Evolutionary conservation across 2,888 invertebrate species (phyloP).

Genomic region (Drosophila neonasuta): DNA sequence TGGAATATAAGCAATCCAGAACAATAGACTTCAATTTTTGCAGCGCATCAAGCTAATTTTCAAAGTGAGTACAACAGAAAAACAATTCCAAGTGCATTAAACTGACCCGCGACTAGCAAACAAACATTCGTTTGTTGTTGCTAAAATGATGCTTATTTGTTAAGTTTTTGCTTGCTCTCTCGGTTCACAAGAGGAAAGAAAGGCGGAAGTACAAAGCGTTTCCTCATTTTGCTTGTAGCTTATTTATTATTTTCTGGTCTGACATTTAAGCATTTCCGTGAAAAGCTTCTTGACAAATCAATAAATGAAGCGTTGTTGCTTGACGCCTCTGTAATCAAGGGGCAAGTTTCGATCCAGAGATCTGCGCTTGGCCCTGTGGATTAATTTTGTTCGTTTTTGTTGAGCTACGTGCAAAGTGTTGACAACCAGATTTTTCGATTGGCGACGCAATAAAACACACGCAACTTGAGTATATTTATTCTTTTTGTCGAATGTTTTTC

Average conservation of each 20-base stretch:
- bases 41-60: conserved; percentile 37
- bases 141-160: conserved; percentile 3
- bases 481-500: conserved; percentile 48
- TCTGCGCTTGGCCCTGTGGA: conserved; percentile 2
- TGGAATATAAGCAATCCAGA: conserved; percentile 46
- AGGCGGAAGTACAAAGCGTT: conserved; percentile 61
- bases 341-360: conserved; percentile 7
- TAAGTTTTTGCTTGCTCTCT: conserved; percentile 6
- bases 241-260: conserved; percentile 1
- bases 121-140: conserved; percentile 22
- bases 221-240: conserved; percentile 60
- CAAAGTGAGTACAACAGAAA: conserved; percentile 47
- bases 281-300: conserved; percentile 68
- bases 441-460: conserved; percentile 43
- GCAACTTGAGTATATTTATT: conserved; percentile 47
- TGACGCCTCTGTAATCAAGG: conserved; percentile 8
- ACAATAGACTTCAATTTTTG: conserved; percentile 41
- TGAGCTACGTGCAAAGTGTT: conserved; percentile 40
- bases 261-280: conserved; percentile 49
- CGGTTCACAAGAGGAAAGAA: conserved; percentile 39
- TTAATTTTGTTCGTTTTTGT: background rate
- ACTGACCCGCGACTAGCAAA: conserved; percentile 11
- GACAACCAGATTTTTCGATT: conserved; percentile 30
- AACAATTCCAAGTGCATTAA: conserved; percentile 3
- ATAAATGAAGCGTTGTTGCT: conserved; percentile 39